Base-by-base conservation (phyloP, 64 coral and sea anemone species). In the Cladopsammia gracilis region DNA sequence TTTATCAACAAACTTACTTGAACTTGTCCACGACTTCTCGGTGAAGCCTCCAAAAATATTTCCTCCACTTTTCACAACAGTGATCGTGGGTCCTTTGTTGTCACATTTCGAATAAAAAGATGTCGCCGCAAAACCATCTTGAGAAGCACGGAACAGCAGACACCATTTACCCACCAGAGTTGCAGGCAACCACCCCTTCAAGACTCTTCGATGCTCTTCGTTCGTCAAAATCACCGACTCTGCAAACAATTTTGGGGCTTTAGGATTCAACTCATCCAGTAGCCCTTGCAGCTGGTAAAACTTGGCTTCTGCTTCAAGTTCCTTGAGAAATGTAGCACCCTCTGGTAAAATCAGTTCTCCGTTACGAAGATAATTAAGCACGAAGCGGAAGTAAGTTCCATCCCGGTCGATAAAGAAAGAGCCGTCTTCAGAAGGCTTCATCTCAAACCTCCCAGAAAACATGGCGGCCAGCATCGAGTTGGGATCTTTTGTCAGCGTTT, bases 341-440 rank as follows among this genome's bases (percentile, higher is more conserved):
- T 49, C 72, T 48, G 44, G 72, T 19, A 75, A 75, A 75, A 20
- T 49, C 8, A 75, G 34, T 48, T 48, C 45, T 48, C 72, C 72
- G 20, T 20, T 25, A 11, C 75, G 75, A 25, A 77, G 75, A 56
- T 77, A 77, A 25, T 77, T 77, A 5, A 77, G 50, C 23, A 54
- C 53, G 3, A 77, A 77, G 53, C 53, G 53, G 53, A 56, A 56
- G 53, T 56, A 6, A 56, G 53, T 56, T 56, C 53, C 53, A 56
- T 77, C 75, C 11, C 75, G 75, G 75, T 77, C 75, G 50, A 77
- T 77, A 53, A 77, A 77, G 20, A 77, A 54, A 7, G 48, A n/a
- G 7, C 75, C 75, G n/a, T 57, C 75, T 4, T 77, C 75, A 11
- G 1, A 54, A 13, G 75, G 48, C 50, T 77, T 23, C 75, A 14